Percentiles rank a stretch among this genome's conserved stretches.
Evolutionary conservation across 1,140 invertebrate genomes (phyloP).

Genomic region (Stegodyphus mimosarum): DNA sequence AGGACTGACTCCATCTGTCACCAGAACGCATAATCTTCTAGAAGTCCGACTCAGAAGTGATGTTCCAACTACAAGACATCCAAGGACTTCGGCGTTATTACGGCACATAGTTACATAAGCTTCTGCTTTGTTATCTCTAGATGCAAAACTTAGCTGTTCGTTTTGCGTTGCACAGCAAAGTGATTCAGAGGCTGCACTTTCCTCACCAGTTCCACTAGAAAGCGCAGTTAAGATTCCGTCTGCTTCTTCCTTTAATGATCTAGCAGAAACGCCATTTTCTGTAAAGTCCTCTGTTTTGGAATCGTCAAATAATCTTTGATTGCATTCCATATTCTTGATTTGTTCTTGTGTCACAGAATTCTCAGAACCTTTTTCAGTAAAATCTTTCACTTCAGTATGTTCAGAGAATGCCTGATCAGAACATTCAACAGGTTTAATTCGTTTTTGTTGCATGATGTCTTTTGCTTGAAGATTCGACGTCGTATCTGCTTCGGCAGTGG

Average conservation of each 20-base stretch:
- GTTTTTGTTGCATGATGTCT: no score
- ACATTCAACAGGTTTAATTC: no score
- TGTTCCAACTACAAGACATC: slow-evolving; percentile 89
- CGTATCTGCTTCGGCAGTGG: no score
- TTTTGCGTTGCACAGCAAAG: slow-evolving; percentile 6
- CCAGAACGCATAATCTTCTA: slow-evolving; percentile 82
- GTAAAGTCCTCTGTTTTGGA: neutral
- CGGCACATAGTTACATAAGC: slow-evolving; percentile 96
- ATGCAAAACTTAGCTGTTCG: neutral
- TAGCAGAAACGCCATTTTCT: neutral
- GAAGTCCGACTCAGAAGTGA: slow-evolving; percentile 82
- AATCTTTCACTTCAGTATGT: no score
- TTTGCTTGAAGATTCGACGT: no score
- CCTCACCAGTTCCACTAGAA: slow-evolving; percentile 14
- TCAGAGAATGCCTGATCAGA: no score
- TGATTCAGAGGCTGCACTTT: slow-evolving; percentile 14
- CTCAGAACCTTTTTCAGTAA: no score
- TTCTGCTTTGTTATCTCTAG: slow-evolving; percentile 49
- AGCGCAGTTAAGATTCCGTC: slow-evolving; percentile 16
- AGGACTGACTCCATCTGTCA: slow-evolving; percentile 86
- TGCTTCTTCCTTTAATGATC: neutral
- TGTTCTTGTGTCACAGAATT: neutral
- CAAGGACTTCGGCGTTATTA: slow-evolving; percentile 93
- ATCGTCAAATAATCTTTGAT: neutral
- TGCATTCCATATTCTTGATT: slow-evolving; percentile 3